Conservation (phyloP, 2,888 invertebrate genomes). For the Blastobasis adustella region DNA sequence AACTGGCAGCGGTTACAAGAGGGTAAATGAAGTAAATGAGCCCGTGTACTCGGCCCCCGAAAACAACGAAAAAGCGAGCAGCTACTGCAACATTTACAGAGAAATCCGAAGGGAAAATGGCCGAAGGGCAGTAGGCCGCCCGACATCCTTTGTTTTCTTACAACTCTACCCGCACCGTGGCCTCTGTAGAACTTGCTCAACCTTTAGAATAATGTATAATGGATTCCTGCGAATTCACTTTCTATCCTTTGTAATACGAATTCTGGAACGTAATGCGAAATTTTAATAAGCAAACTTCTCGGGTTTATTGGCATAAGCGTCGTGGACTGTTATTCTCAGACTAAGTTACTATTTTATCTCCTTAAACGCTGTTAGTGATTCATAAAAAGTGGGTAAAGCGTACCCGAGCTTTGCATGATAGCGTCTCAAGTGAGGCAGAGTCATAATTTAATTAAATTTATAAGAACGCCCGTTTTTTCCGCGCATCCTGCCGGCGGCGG, state of each 20-base stretch:
- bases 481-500: slow-evolving; percentile 19
- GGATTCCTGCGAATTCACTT: slow-evolving; percentile 28
- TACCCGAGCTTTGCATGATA: not conserved
- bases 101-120: slow-evolving; percentile 63
- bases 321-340: no score
- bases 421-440: slow-evolving; percentile 1
- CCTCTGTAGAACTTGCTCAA: slow-evolving; percentile 30
- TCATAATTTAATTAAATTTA: slow-evolving; percentile 24
- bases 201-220: slow-evolving; percentile 32
- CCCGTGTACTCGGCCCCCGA: slow-evolving; percentile 27
- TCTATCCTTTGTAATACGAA: slow-evolving; percentile 26
- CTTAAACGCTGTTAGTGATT: no score
- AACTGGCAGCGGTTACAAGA: slow-evolving; percentile 43
- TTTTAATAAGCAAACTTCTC: slow-evolving; percentile 15
- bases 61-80: slow-evolving; percentile 53
- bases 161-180: slow-evolving; percentile 30
- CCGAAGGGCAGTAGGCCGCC: slow-evolving; percentile 51
- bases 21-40: slow-evolving; percentile 43
- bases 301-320: not conserved
- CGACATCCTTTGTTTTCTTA: slow-evolving; percentile 61
- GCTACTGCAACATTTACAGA: slow-evolving; percentile 55
- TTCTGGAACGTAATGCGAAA: slow-evolving; percentile 31
- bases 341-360: no score
- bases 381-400: no score
- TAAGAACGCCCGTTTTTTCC: slow-evolving; percentile 21